Evolutionary conservation across 1,140 invertebrate genomes (phyloP).

Genomic region (Plectrocnemia conspersa): DNA sequence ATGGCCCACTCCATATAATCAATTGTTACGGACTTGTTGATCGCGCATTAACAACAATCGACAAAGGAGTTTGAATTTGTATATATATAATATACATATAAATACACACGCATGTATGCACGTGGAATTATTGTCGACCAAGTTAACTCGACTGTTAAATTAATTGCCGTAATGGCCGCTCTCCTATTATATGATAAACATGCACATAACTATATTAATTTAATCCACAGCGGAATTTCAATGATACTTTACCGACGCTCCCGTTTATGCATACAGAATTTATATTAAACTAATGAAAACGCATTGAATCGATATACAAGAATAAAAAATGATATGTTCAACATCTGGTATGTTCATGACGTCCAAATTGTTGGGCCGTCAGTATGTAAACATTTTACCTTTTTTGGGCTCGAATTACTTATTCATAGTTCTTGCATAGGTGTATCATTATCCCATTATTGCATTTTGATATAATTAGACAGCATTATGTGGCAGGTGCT

Average conservation of each 20-base stretch:
- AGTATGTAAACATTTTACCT: conserved; percentile 22
- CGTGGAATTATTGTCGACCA: not conserved
- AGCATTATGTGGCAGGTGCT: conserved; percentile 23
- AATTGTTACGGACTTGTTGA: too few species aligned
- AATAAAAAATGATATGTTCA: not conserved
- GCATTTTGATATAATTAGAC: conserved; percentile 20
- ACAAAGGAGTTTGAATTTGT: not conserved
- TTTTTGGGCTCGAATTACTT: conserved; percentile 14
- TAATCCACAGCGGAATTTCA: not conserved
- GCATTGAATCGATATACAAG: not conserved
- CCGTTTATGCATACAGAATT: not conserved
- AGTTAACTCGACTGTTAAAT: not conserved
- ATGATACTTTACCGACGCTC: not conserved
- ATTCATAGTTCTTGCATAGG: conserved; percentile 16
- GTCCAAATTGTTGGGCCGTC: conserved; percentile 14
- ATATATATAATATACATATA: not conserved
- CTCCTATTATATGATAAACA: not conserved
- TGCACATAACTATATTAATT: not conserved
- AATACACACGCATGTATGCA: not conserved
- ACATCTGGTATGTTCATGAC: conserved; percentile 7
- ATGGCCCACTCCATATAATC: too few species aligned
- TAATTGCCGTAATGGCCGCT: not conserved
- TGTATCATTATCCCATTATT: conserved; percentile 24
- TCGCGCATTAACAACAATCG: not conserved
- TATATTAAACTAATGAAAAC: not conserved